phyloP scores from a whole-genome alignment of 1,140 invertebrate species.

The fruit fly (Drosophila melanogaster) region Release_6_plus_ISO1_MT NT_033779.5:15186001-15186500 shows the following conservation, averaged over 20 bases:
- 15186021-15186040: slow-evolving; percentile 1
- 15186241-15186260: too few relatives aligned
- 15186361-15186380: slow-evolving; percentile 2
- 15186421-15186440: not conserved
- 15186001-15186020: not conserved
- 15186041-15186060: too few relatives aligned
- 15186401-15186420: not conserved
- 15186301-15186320: too few relatives aligned
- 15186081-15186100: not conserved
- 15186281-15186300: too few relatives aligned
- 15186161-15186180: too few relatives aligned
- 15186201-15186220: too few relatives aligned
- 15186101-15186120: not conserved
- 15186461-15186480: slow-evolving; percentile 2
- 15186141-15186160: not conserved
- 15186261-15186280: too few relatives aligned
- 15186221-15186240: too few relatives aligned
- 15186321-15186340: too few relatives aligned
- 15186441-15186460: not conserved
- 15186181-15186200: too few relatives aligned
- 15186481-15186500: not conserved
- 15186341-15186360: too few relatives aligned
- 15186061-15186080: not conserved
- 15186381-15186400: not conserved
- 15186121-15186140: not conserved